Base-by-base conservation (phyloP, 2,888 invertebrate species). In the Cephus rjabovi region DNA sequence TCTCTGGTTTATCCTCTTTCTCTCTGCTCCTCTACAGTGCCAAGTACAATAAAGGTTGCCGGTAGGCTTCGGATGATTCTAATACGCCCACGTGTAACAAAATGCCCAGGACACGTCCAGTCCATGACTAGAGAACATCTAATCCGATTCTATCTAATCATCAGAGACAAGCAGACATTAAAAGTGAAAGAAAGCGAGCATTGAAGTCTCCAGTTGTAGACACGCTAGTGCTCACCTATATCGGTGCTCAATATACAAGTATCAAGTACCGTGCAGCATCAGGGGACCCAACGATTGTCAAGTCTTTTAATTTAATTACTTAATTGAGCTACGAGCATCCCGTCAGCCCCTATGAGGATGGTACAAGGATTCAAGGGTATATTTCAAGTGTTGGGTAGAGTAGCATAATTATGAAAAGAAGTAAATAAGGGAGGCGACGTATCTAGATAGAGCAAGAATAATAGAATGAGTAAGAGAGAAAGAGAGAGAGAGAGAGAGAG, bases 401-500 rank as follows among this genome's bases (percentile, higher is more conserved):
- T 2, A 23, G 9, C 9, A 56, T 9, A 56, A 23, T 56, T 56
- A 9, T 23, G 0, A 15, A 56, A 56, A 56, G 56, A 9, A 23
- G 9, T 56, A 23, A 56, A 23, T 56, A 56, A 56, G 56, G 56
- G 56, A 56, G 56, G 56, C 6, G 23, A 23, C 23, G 56, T 23
- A 56, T 23, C 23, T 23, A 23, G 56, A 40, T 40, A 23, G 23
- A 40, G 15, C 40, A 40, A 74, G 73, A 37, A 74, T 74, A 74
- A 56, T 34, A 73, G 75, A 74, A n/a, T 40, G 34, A 34, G 33
- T 76, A 70, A 74, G 75, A 69, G 77, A 68, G 35, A 76, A 69
- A 70, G 73, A 73, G 76, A 70, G 31, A 80, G 74, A 76, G 70
- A 76, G 79, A 81, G 77, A 70, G 23, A 76, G 83, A 84, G 84